Conservation (phyloP, 2,113 vertebrate genomes). For the Pongo abelii region DNA sequence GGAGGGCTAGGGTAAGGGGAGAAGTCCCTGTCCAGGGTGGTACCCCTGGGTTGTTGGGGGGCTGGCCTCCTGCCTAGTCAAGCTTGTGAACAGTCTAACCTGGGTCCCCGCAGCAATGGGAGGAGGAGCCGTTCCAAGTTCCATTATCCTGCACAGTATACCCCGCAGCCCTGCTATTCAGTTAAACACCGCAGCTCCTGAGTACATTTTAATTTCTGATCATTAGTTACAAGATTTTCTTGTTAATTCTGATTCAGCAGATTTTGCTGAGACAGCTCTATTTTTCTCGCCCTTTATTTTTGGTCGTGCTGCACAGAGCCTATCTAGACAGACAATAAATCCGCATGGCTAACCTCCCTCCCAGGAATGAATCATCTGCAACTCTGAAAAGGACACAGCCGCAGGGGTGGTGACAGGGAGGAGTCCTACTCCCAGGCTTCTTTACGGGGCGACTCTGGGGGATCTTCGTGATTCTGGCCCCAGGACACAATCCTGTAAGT, state of each 20-base stretch:
- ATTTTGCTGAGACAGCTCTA: slow-evolving; percentile 71
- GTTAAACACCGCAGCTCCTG: slow-evolving; percentile 59
- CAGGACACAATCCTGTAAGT: slow-evolving; percentile 56
- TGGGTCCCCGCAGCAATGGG: neutral
- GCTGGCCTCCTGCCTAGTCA: neutral
- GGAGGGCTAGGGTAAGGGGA: accelerated
- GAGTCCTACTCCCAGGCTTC: neutral
- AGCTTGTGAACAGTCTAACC: neutral
- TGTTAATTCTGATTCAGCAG: slow-evolving; percentile 79
- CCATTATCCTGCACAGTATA: neutral
- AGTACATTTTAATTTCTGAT: slow-evolving; percentile 77
- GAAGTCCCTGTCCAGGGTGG: too few relatives aligned
- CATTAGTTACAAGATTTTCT: slow-evolving; percentile 77
- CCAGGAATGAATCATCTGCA: neutral
- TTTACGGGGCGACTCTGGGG: neutral
- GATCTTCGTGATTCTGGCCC: slow-evolving; percentile 58
- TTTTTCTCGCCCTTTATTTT: slow-evolving; percentile 63
- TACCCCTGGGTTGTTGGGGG: neutral
- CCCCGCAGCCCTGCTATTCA: neutral
- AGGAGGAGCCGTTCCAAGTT: neutral
- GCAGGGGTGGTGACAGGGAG: neutral
- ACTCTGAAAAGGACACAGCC: slow-evolving; percentile 45
- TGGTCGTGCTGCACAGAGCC: neutral
- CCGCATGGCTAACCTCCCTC: slow-evolving; percentile 45
- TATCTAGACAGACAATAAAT: slow-evolving; percentile 72